Conservation (phyloP, 2,888 invertebrate genomes). For the Macrophya annulata region DNA sequence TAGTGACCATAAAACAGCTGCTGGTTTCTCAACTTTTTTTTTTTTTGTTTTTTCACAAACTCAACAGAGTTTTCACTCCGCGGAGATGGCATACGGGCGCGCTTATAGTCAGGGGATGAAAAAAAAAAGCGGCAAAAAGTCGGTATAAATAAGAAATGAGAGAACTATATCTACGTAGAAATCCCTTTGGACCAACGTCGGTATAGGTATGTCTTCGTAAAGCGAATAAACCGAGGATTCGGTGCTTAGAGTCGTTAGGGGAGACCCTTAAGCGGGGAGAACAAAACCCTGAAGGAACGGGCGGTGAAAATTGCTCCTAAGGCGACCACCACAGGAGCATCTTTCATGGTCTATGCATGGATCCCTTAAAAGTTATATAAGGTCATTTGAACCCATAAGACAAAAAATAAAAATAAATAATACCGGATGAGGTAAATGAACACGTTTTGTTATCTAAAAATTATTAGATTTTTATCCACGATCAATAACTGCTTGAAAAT, state of each 20-base stretch:
- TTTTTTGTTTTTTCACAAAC: neutral
- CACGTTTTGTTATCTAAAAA: neutral
- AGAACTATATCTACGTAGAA: neutral
- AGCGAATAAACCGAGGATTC: neutral
- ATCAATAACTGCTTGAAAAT: neutral
- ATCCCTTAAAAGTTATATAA: neutral
- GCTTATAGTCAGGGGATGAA: neutral
- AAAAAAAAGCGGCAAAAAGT: neutral
- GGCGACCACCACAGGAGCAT: neutral
- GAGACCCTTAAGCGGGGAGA: conserved; percentile 21
- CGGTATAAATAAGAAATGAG: neutral
- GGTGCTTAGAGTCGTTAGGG: conserved; percentile 38
- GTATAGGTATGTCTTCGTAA: conserved; percentile 12
- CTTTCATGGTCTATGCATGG: neutral
- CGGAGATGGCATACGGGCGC: neutral
- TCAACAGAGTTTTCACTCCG: neutral
- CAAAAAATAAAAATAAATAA: neutral
- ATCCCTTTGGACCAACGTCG: conserved; percentile 1
- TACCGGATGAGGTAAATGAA: neutral
- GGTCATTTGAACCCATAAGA: neutral
- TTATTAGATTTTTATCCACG: neutral
- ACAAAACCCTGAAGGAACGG: neutral
- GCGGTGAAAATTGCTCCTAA: conserved; percentile 11
- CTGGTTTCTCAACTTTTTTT: neutral
- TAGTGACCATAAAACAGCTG: neutral